Conservation (phyloP, 2,113 vertebrate species). For the Epinephelus fuscoguttatus region DNA sequence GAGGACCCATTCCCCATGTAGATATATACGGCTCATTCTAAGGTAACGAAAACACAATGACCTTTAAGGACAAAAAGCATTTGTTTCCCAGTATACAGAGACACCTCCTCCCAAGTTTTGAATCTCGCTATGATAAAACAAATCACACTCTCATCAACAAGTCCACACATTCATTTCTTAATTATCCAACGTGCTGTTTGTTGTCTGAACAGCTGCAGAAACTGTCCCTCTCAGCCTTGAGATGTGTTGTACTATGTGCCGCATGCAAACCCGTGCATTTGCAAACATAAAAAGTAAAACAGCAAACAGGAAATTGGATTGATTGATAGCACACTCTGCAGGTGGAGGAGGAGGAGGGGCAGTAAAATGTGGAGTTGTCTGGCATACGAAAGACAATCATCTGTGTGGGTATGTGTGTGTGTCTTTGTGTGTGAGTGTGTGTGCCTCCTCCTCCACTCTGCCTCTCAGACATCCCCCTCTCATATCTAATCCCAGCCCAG, state of each 20-base stretch:
- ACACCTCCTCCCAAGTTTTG: neutral
- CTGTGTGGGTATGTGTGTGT: conserved; percentile 43
- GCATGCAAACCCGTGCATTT: conserved; percentile 18
- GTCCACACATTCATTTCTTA: neutral
- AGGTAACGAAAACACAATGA: too few relatives aligned
- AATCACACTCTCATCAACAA: neutral
- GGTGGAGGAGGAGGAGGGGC: conserved; percentile 60
- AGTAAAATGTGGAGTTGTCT: conserved; percentile 68
- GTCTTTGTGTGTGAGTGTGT: conserved; percentile 18
- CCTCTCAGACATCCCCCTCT: conserved; percentile 63
- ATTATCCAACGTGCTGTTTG: neutral
- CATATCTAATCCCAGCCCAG: conserved; percentile 72
- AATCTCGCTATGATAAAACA: neutral
- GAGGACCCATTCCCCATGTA: too few relatives aligned
- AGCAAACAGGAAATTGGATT: conserved; percentile 56
- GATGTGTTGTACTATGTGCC: neutral
- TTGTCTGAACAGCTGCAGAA: conserved; percentile 5
- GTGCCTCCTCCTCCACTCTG: conserved; percentile 30
- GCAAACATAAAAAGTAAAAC: conserved; percentile 51
- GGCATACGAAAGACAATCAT: conserved; percentile 73
- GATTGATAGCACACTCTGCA: conserved; percentile 78
- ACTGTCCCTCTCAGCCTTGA: neutral
- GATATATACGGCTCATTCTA: too few relatives aligned
- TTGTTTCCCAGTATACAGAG: neutral
- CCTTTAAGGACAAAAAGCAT: neutral